Conservation (phyloP, 2,797 vertebrate genomes). For the Intellagama lesueurii region DNA sequence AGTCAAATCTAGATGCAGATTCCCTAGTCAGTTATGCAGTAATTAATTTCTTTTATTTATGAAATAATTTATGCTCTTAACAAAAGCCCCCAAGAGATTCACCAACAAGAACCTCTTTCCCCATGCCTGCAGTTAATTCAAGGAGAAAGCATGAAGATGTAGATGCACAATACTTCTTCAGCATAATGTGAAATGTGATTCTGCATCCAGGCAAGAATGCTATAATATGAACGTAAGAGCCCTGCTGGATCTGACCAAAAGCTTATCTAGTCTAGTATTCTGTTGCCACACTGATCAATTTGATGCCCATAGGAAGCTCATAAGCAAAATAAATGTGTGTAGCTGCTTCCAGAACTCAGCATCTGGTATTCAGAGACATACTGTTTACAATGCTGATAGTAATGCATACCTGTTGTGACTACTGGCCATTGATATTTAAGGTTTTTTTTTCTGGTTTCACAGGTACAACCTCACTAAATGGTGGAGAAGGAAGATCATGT, state of each 20-base stretch:
- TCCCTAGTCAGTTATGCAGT: background rate
- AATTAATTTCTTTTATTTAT: background rate
- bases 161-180: background rate
- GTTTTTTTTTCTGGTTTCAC: background rate
- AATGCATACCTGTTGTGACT: too few species aligned
- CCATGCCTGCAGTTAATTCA: background rate
- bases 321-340: too few species aligned
- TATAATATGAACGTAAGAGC: background rate
- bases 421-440: background rate
- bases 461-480: background rate
- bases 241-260: too few species aligned
- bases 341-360: too few species aligned
- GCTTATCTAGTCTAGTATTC: too few species aligned
- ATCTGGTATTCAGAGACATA: too few species aligned
- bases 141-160: background rate
- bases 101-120: background rate
- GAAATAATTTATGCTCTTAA: background rate
- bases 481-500: background rate
- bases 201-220: background rate
- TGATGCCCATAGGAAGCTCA: too few species aligned
- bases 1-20: conserved; percentile 11
- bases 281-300: too few species aligned
- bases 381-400: too few species aligned
- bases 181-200: background rate
- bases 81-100: background rate